A percentile compares a stretch with the other conserved stretches of the same genome.
These are phyloP conservation scores for Eucidaris tribuloides DNA, from an alignment of 35 echinoderm and acorn worm species.

Conservation along the genomic window DNA sequence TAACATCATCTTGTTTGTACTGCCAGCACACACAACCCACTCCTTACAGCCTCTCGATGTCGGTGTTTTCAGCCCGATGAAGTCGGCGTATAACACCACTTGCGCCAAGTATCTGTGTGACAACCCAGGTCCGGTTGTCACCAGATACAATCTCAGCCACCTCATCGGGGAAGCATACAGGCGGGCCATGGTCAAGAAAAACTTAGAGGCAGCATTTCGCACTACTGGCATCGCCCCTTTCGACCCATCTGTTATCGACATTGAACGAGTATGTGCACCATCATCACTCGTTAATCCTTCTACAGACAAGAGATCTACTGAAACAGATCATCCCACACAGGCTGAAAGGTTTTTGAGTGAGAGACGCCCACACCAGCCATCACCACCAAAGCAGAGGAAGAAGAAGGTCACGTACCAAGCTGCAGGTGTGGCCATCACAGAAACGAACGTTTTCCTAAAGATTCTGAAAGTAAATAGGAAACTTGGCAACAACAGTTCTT, in stretches of 20 bases:
- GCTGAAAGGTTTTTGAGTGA: background rate
- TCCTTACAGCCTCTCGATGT: slow-evolving; percentile 23
- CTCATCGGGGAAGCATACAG: slow-evolving; percentile 23
- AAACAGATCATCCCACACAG: no score
- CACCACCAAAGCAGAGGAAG: background rate
- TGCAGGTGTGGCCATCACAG: background rate
- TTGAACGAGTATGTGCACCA: background rate
- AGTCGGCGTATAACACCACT: background rate
- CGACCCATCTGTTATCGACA: background rate
- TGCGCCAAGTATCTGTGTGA: background rate
- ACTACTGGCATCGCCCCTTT: slow-evolving; percentile 18
- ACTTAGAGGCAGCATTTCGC: slow-evolving; percentile 20
- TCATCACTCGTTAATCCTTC: background rate
- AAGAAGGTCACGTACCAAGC: background rate
- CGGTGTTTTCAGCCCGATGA: slow-evolving; percentile 15
- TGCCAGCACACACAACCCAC: slow-evolving; percentile 44
- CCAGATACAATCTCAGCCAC: background rate
- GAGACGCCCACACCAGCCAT: background rate
- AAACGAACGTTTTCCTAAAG: background rate
- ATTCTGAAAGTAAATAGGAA: no score
- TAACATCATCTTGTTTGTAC: slow-evolving; percentile 23
- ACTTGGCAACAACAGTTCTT: no score
- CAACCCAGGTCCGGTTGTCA: slow-evolving; percentile 3
- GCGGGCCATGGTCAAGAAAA: background rate
- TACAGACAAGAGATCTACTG: background rate